Evolutionary conservation across 2,797 vertebrate genomes (phyloP), one percentile per base, ranked within the genome.

Genomic region (Pangasius larnaudii): DNA sequence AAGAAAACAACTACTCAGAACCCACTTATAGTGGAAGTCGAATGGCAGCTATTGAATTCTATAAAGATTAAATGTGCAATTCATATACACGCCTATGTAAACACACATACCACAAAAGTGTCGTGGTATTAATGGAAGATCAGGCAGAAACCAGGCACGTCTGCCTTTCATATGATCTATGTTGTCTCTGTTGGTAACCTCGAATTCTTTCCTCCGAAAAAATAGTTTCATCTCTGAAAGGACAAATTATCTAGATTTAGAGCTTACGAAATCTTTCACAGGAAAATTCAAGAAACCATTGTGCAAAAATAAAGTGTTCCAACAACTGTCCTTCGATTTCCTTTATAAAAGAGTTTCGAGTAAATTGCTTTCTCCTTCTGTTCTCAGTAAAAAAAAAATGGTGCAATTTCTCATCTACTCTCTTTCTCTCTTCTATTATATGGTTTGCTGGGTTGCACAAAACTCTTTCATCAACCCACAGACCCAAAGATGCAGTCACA

Each of bases 401-500:
- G 3, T 46, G 13, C 6, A 16, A 49, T 65, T 30, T 46, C 18
- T 51, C 3, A 4, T 51, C 53, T 36, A 9, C 9, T 14, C 89
- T 87, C 81, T 85, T 65, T 10, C 80, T 22, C 51, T 82, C 84
- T 77, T 61, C 42, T 69, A 75, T 85, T 59, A 56, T 77, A 72
- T 71, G 79, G 69, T 83, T 87, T 86, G 72, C 67, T 85, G 8
- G n/a, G 80, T 87, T 85, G 75, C 79, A 90, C 89, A 87, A 91
- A 87, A 51, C 63, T 63, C 75, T 33, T 14, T 51, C 82, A 67
- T 77, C 59, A 83, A 39, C 49, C 86, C 58, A 65, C 77, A 65
- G 67, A 82, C 89, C 82, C 88, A 79, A 89, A 87, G 85, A 93
- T 90, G 88, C 88, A 58, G 86, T 81, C 81, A 42, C 85, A 90